Evolutionary conservation across 2,113 vertebrate species (phyloP).

Genomic region (Carollia perspicillata): DNA sequence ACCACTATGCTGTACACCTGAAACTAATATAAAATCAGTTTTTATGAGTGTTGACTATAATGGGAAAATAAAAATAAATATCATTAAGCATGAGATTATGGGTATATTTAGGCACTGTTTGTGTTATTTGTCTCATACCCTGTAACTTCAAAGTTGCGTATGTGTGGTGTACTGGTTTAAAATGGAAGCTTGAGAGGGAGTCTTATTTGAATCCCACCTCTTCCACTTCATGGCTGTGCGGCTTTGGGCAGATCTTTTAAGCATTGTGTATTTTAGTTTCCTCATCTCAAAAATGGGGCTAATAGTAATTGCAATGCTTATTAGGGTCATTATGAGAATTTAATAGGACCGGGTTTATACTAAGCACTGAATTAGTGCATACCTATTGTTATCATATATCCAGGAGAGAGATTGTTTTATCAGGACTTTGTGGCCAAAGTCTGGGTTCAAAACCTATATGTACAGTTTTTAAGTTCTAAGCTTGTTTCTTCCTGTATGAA

Average conservation of each 20-base stretch:
- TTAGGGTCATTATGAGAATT: not conserved
- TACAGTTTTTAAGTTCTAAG: not conserved
- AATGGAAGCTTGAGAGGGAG: not conserved
- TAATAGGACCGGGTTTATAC: not conserved
- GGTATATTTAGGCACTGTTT: not conserved
- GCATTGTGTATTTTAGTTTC: conserved; percentile 9
- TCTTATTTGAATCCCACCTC: not conserved
- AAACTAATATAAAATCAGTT: not conserved
- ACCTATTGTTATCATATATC: not conserved
- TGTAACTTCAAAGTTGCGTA: not conserved
- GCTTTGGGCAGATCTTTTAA: conserved; percentile 13
- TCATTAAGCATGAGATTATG: not conserved
- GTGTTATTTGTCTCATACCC: not conserved
- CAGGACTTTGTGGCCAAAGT: not conserved
- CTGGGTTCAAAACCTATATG: not conserved
- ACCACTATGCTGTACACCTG: not conserved
- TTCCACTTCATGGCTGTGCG: not conserved
- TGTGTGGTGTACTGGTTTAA: not conserved
- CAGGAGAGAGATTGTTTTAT: not conserved
- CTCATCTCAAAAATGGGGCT: not conserved
- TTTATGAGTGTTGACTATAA: not conserved
- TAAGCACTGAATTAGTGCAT: not conserved
- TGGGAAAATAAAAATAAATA: not conserved
- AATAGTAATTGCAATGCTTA: not conserved
- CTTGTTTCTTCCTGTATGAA: not conserved